phyloP scores from a whole-genome alignment of 2,797 vertebrate genomes.

The Pempheris klunzingeri region DNA sequence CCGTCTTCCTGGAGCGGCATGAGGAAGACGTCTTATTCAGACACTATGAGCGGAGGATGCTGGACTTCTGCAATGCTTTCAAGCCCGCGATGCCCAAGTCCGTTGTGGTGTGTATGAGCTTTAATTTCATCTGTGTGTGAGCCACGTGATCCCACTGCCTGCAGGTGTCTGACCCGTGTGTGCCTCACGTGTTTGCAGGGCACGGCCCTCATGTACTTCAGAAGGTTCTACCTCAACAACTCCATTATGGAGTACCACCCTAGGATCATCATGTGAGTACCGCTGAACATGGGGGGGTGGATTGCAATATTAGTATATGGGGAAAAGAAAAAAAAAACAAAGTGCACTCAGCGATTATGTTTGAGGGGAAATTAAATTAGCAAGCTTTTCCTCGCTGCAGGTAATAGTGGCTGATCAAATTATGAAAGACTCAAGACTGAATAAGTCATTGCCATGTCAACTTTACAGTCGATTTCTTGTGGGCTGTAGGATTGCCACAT shows the following conservation, averaged over 20 bases:
- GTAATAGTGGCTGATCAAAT: background rate
- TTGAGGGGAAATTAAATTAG: too few relatives aligned
- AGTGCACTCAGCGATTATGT: background rate
- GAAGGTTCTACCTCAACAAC: constrained; percentile 97
- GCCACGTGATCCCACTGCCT: accelerated
- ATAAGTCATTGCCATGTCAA: too few relatives aligned
- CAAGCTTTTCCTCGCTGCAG: background rate
- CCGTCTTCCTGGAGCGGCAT: constrained; percentile 84
- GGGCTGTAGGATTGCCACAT: too few relatives aligned
- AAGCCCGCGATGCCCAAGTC: constrained; percentile 96
- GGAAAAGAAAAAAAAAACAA: too few relatives aligned
- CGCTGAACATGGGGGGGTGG: background rate
- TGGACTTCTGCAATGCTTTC: constrained; percentile 93
- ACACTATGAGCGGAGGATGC: constrained; percentile 93
- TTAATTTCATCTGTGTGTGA: background rate
- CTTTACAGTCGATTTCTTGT: too few relatives aligned
- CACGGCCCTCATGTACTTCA: constrained; percentile 96
- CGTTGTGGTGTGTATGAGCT: constrained; percentile 87
- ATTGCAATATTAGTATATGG: too few relatives aligned
- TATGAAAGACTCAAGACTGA: too few relatives aligned
- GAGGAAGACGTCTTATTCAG: constrained; percentile 92
- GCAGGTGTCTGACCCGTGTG: background rate
- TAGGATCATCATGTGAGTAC: constrained; percentile 95
- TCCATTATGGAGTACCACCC: constrained; percentile 98
- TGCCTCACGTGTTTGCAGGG: constrained; percentile 84